A percentile compares a stretch with the other conserved stretches of the same genome.
These are phyloP conservation scores for Callosobruchus maculatus DNA, from an alignment of 2,888 invertebrate genomes.

Conservation along the genomic window DNA sequence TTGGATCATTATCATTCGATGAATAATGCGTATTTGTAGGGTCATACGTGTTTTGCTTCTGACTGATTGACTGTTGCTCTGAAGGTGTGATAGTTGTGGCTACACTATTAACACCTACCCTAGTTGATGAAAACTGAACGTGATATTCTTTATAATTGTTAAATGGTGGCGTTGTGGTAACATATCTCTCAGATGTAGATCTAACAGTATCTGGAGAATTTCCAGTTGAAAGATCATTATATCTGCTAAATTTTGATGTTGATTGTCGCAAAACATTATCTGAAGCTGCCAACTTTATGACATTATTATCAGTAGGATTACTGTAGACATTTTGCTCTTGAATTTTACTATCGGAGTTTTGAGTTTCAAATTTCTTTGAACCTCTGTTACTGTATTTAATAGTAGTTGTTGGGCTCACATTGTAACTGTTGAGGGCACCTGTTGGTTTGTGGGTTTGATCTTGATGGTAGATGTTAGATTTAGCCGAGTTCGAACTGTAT, in stretches of 20 bases:
- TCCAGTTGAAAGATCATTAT: constrained; percentile 22
- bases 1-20: no score
- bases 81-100: background rate
- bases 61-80: background rate
- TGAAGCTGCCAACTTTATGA: background rate
- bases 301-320: background rate
- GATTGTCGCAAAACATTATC: background rate
- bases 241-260: constrained; percentile 16
- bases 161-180: background rate
- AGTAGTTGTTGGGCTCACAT: no score
- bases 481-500: background rate
- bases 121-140: background rate
- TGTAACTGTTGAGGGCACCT: no score
- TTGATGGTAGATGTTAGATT: background rate
- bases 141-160: background rate
- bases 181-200: background rate
- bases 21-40: background rate
- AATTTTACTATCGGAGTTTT: background rate
- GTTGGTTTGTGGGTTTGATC: background rate
- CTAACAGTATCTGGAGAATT: constrained; percentile 18
- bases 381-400: no score
- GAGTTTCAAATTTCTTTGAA: no score
- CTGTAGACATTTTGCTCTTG: background rate
- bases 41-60: background rate
- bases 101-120: background rate